Conservation (phyloP, 2,888 invertebrate species). For the Pheosia gnoma region DNA sequence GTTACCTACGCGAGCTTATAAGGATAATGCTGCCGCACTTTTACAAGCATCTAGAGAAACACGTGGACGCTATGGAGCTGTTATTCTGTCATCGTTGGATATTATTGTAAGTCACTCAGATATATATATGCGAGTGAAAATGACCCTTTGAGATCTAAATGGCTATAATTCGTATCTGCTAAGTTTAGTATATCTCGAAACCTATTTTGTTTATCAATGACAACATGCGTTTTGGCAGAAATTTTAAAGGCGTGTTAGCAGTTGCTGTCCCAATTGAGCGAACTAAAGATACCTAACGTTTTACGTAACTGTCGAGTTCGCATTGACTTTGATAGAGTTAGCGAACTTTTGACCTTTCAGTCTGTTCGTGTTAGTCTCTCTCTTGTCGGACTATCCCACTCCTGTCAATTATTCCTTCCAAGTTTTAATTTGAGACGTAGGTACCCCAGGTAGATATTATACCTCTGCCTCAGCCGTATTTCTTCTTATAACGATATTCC, state of each 20-base stretch:
- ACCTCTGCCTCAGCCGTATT: not conserved
- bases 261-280: no score
- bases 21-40: conserved; percentile 96
- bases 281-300: not conserved
- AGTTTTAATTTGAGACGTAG: not conserved
- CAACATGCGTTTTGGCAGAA: no score
- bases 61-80: conserved; percentile 94
- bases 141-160: no score
- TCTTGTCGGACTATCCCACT: conserved; percentile 8
- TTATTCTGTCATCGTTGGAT: conserved; percentile 98
- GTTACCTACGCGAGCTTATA: conserved; percentile 93
- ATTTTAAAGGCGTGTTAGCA: no score
- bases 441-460: not conserved
- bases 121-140: no score
- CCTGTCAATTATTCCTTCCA: not conserved
- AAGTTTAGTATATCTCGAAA: no score
- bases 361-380: not conserved
- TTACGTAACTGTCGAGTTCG: not conserved
- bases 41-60: conserved; percentile 92
- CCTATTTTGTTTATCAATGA: no score
- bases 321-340: not conserved
- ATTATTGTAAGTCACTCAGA: conserved; percentile 85
- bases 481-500: no score
- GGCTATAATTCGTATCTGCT: no score
- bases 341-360: conserved; percentile 8